Percentiles rank a stretch among this genome's conserved stretches.
These are phyloP conservation scores for Mugil cephalus DNA, from an alignment of 2,113 vertebrate genomes.

Conservation along the genomic window DNA sequence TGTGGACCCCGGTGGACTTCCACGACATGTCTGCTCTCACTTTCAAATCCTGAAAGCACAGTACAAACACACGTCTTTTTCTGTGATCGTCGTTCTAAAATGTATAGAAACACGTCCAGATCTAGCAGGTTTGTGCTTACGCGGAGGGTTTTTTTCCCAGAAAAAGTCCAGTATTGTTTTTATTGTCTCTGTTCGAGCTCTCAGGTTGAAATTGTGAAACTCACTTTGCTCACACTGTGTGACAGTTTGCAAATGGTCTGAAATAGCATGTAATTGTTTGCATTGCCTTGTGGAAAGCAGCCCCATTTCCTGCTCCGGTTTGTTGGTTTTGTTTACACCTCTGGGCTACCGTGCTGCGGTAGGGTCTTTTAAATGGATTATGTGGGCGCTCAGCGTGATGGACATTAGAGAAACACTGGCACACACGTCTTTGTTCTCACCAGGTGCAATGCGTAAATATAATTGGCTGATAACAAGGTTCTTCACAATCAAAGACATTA, in stretches of 20 bases:
- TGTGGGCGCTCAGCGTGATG: conserved; percentile 3
- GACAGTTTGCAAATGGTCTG: conserved; percentile 34
- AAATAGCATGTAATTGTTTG: conserved; percentile 29
- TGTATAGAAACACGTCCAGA: too few relatives aligned
- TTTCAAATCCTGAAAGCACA: conserved; percentile 48
- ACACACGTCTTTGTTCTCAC: conserved; percentile 35
- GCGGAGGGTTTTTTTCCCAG: not conserved
- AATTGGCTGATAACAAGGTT: not conserved
- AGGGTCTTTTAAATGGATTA: conserved; percentile 15
- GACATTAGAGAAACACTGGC: not conserved
- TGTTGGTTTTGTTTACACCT: conserved; percentile 43
- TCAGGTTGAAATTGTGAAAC: conserved; percentile 8
- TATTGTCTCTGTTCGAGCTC: not conserved
- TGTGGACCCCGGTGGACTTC: conserved; percentile 59
- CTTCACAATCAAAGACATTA: conserved; percentile 26
- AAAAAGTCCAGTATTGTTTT: not conserved
- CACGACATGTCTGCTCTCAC: conserved; percentile 62
- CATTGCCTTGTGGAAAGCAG: conserved; percentile 31
- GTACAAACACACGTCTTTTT: not conserved
- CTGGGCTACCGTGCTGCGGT: conserved; percentile 26
- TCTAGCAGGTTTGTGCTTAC: not conserved
- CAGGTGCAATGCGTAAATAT: conserved; percentile 12
- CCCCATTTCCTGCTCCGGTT: conserved; percentile 28
- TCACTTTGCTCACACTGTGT: not conserved
- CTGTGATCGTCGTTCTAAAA: too few relatives aligned